These are phyloP conservation scores for Otolemur crassicaudatus DNA, from an alignment of 2,797 vertebrate genomes.

Conservation along the genomic window DNA sequence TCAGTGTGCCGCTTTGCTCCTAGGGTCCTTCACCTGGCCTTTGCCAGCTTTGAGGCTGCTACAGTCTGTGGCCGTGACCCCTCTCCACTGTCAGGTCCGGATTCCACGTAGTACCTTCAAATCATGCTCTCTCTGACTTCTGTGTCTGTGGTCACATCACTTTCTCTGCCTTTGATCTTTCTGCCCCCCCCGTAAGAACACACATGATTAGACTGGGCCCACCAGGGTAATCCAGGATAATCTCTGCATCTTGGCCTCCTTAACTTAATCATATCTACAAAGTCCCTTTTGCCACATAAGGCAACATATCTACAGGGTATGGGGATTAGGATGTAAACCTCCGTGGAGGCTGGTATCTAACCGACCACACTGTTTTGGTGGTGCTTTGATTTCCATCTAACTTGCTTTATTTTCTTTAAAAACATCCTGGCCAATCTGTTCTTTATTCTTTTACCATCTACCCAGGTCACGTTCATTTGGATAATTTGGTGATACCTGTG, in stretches of 20 bases:
- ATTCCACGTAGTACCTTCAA: rapidly evolving
- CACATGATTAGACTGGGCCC: not conserved
- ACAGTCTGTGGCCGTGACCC: not conserved
- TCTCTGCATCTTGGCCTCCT: not conserved
- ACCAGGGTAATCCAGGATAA: not conserved
- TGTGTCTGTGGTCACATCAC: not conserved
- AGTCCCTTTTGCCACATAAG: not conserved
- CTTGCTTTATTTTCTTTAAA: not conserved
- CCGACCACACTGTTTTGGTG: too few relatives aligned
- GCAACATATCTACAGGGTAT: rapidly evolving
- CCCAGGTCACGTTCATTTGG: not conserved
- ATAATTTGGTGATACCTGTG: not conserved
- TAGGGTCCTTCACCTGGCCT: not conserved
- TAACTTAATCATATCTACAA: not conserved
- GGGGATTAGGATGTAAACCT: too few relatives aligned
- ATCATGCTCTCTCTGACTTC: not conserved
- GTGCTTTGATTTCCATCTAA: too few relatives aligned
- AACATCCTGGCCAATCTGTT: not conserved
- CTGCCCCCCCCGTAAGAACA: not conserved
- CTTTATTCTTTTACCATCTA: not conserved
- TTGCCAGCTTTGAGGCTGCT: not conserved
- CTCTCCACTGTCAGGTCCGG: not conserved
- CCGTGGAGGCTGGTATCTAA: too few relatives aligned
- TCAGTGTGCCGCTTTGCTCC: not conserved
- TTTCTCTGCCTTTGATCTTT: not conserved